Conservation (phyloP, 2,888 invertebrate species). For the Hydrotaea diabolus region DNA sequence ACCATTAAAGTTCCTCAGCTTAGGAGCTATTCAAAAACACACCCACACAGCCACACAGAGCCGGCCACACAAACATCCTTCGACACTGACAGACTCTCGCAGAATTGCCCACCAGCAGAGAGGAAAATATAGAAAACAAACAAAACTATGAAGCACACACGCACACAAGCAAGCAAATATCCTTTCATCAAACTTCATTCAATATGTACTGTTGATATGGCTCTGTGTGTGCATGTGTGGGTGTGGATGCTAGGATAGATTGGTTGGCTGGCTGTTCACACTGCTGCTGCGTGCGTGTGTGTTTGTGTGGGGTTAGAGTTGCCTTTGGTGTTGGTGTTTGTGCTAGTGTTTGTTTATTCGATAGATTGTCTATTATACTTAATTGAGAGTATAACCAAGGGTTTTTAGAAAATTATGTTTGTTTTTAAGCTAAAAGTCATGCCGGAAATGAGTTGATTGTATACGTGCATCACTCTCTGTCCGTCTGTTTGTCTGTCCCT, state of each 20-base stretch:
- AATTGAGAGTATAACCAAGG: conserved; percentile 52
- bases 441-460: conserved; percentile 57
- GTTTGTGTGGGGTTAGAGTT: background rate
- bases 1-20: conserved; percentile 64
- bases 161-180: conserved; percentile 42
- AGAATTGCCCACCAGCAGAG: conserved; percentile 20
- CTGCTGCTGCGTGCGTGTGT: too few relatives aligned
- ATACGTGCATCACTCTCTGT: conserved; percentile 33
- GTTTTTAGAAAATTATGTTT: conserved; percentile 59
- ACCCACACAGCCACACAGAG: conserved; percentile 19
- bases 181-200: conserved; percentile 55
- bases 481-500: background rate
- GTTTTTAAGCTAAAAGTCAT: conserved; percentile 58
- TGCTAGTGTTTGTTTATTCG: conserved; percentile 27
- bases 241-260: too few relatives aligned
- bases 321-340: background rate
- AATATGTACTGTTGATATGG: conserved; percentile 26
- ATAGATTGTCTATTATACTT: conserved; percentile 47
- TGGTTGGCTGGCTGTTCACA: background rate
- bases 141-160: conserved; percentile 18
- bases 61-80: too few relatives aligned
- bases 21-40: conserved; percentile 38
- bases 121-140: conserved; percentile 50
- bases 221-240: background rate
- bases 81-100: too few relatives aligned